Percentiles rank a stretch among this genome's conserved stretches.
Conservation (phyloP, 2,113 vertebrate genomes). For the Xenopus borealis region DNA sequence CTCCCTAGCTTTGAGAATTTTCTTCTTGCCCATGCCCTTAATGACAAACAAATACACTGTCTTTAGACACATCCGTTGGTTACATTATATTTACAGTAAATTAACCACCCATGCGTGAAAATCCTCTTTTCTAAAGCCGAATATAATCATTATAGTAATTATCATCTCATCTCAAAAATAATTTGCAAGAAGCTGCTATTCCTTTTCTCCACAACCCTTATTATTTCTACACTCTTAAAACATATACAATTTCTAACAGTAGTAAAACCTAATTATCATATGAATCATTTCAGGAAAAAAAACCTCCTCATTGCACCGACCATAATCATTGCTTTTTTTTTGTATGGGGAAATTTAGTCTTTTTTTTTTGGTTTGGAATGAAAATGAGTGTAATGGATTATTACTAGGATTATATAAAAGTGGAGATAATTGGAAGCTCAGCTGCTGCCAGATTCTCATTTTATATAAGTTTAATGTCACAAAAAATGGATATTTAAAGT, state of each 20-base stretch:
- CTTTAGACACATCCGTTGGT: neutral
- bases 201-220: neutral
- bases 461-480: slow-evolving; percentile 7
- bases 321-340: neutral
- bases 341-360: neutral
- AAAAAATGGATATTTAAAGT: slow-evolving; percentile 11
- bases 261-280: neutral
- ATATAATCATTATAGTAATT: slow-evolving; percentile 17
- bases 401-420: slow-evolving; percentile 6
- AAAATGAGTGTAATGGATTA: neutral
- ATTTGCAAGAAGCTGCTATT: neutral
- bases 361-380: neutral
- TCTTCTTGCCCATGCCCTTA: slow-evolving; percentile 57
- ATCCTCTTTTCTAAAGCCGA: slow-evolving; percentile 2
- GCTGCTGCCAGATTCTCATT: neutral
- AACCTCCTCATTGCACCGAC: too few species aligned
- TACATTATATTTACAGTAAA: slow-evolving; percentile 27
- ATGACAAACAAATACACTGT: slow-evolving; percentile 7
- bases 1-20: slow-evolving; percentile 38
- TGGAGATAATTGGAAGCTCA: slow-evolving; percentile 14
- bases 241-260: neutral
- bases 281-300: neutral
- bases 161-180: slow-evolving; percentile 13
- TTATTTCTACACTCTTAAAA: neutral
- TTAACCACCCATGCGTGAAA: slow-evolving; percentile 9